Base-by-base conservation (phyloP, 2,888 invertebrate genomes). In the Euplagia quadripunctaria region DNA sequence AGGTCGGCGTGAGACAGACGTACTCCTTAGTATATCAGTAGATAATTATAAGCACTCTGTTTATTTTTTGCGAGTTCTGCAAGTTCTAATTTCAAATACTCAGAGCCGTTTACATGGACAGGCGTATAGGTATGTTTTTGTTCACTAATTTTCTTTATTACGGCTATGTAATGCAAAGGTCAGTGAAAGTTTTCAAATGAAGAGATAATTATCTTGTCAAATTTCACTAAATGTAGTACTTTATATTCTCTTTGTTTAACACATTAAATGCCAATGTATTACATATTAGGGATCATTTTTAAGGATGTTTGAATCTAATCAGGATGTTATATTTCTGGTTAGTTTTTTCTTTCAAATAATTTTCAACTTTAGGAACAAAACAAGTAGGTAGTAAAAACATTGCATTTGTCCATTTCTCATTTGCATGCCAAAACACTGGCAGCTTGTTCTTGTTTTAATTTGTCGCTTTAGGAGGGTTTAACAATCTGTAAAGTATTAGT, bases 121-220 rank as follows among this genome's bases (percentile, higher is more conserved):
- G 52, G 41, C n/a, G n/a, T 42, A n/a, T 43, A 55, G 68, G 68
- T 68, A 68, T 43, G 68, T 68, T 55, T 42, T 68, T 1, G 14
- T 41, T 4, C 42, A n/a, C 2, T 17, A n/a, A 17, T 17, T 52
- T 51, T 41, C 43, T 55, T 52, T 42, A 31, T 41, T 31, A 42
- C 4, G 64, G 42, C 17, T 68, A 6, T 68, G 5, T 42, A 14
- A 41, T 55, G 16, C 52, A 20, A 55, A 68, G 42, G 8, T 55
- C 42, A 14, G 55, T 52, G 68, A 68, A 68, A 68, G 68, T 68
- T 43, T 42, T 16, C n/a, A 41, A 17, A 51, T 20, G 4, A 51
- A 17, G 49, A n/a, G 14, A 16, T 43, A 43, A 31, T 49, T 20
- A 49, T 20, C 5, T 49, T 12, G 4, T 66, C 49, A 12, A 64